phyloP scores from a whole-genome alignment of 2,797 vertebrate species.

The Sebastes flavidus region DNA sequence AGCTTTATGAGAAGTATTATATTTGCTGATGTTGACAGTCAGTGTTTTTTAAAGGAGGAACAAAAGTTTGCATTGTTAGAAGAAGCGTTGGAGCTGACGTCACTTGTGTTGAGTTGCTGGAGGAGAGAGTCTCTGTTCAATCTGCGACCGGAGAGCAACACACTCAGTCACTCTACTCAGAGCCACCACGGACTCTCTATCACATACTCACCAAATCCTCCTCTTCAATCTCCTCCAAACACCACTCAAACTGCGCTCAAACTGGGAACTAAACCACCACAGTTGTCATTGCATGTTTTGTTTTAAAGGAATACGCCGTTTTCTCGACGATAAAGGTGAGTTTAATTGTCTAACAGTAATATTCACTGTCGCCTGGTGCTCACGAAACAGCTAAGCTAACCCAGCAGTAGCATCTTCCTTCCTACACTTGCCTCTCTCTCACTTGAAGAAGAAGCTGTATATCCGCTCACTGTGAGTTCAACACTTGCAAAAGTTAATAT shows the following conservation, averaged over 20 bases:
- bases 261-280: slow-evolving; percentile 40
- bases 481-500: slow-evolving; percentile 27
- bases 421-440: slow-evolving; percentile 19
- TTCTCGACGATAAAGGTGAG: slow-evolving; percentile 51
- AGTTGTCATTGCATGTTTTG: background rate
- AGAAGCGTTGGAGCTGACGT: slow-evolving; percentile 84
- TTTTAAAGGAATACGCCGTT: slow-evolving; percentile 15
- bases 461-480: slow-evolving; percentile 1
- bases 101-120: slow-evolving; percentile 82
- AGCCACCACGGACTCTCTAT: background rate
- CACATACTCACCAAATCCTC: slow-evolving; percentile 24
- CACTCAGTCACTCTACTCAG: slow-evolving; percentile 50
- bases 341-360: slow-evolving; percentile 1
- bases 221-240: slow-evolving; percentile 30
- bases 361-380: slow-evolving; percentile 20
- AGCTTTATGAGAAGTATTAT: background rate
- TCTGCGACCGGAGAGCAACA: slow-evolving; percentile 79
- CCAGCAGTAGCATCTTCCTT: slow-evolving; percentile 37
- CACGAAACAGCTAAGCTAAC: slow-evolving; percentile 46
- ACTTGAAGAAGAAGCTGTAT: background rate
- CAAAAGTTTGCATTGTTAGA: slow-evolving; percentile 49
- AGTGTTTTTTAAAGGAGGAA: background rate
- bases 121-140: slow-evolving; percentile 81
- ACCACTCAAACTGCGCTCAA: slow-evolving; percentile 16
- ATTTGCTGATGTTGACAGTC: background rate